Evolutionary conservation across 2,888 invertebrate genomes (phyloP).

Genomic region (Tiliacea citrago): DNA sequence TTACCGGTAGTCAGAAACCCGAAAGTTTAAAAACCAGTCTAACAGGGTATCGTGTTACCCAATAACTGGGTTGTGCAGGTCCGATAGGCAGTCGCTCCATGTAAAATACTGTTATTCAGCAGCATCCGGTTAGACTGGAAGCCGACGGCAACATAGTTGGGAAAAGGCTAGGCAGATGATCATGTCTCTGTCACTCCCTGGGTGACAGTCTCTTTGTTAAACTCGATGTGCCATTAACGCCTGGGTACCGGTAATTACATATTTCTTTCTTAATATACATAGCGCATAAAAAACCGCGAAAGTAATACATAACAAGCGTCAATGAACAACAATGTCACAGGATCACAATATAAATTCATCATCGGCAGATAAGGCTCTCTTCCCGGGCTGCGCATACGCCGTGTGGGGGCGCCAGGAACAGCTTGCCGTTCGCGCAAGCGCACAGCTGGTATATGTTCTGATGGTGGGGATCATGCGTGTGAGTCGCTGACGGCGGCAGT

Average conservation of each 20-base stretch:
- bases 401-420: conserved; percentile 96
- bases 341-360: conserved; percentile 74
- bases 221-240: conserved; percentile 1
- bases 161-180: too few species aligned
- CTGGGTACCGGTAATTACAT: conserved; percentile 2
- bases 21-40: neutral
- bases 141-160: too few species aligned
- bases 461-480: conserved; percentile 89
- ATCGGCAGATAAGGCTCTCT: conserved; percentile 90
- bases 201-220: neutral
- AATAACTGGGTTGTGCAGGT: too few species aligned
- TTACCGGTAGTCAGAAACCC: neutral
- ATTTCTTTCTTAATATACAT: conserved; percentile 25
- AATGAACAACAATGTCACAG: conserved; percentile 63
- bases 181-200: too few species aligned
- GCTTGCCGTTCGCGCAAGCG: conserved; percentile 96
- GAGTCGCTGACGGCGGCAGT: conserved; percentile 87
- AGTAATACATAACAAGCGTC: conserved; percentile 53
- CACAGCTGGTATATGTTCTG: conserved; percentile 96
- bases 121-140: too few species aligned
- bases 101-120: too few species aligned
- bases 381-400: conserved; percentile 93
- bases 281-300: conserved; percentile 43
- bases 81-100: too few species aligned
- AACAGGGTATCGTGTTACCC: too few species aligned